A percentile compares a stretch with the other conserved stretches of the same genome.
Conservation (phyloP, 2,888 invertebrate species). For the Drepana falcataria region DNA sequence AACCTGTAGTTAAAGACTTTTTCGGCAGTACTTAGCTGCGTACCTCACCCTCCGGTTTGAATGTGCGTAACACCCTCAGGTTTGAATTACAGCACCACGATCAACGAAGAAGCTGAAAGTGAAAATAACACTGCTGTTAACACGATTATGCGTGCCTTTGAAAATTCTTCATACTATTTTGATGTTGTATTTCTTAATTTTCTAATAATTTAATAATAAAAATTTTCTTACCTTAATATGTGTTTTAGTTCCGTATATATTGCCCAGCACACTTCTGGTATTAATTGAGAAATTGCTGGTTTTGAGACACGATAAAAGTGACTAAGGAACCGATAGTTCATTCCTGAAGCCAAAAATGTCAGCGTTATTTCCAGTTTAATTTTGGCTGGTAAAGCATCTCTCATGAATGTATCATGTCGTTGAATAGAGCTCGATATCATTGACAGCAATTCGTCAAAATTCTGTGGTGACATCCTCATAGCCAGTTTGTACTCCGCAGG, state of each 20-base stretch:
- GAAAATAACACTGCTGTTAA: no score
- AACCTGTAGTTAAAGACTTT: slow-evolving; percentile 13
- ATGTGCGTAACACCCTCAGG: no score
- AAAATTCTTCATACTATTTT: no score
- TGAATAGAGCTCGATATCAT: slow-evolving; percentile 20
- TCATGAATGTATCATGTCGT: slow-evolving; percentile 23
- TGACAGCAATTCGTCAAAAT: slow-evolving; percentile 19
- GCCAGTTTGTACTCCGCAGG: slow-evolving; percentile 16
- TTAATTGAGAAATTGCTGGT: slow-evolving; percentile 21
- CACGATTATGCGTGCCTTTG: no score
- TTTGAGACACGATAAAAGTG: slow-evolving; percentile 24
- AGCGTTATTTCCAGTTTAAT: slow-evolving; percentile 30
- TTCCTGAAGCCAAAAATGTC: slow-evolving; percentile 28
- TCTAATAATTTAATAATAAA: no score
- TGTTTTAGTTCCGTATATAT: slow-evolving; percentile 12
- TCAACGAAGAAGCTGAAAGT: no score
- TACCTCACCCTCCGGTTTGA: slow-evolving; percentile 7
- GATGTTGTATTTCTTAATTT: no score
- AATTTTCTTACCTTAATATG: slow-evolving; percentile 7
- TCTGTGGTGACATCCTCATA: slow-evolving; percentile 16
- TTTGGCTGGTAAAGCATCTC: slow-evolving; percentile 27
- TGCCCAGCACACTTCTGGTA: slow-evolving; percentile 27
- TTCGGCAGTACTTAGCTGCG: slow-evolving; percentile 4
- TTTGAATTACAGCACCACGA: no score
- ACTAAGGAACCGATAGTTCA: slow-evolving; percentile 20